Percentiles rank a stretch among this genome's conserved stretches.
Evolutionary conservation across 2,888 invertebrate genomes (phyloP).

Genomic region (Plebejus melissa): DNA sequence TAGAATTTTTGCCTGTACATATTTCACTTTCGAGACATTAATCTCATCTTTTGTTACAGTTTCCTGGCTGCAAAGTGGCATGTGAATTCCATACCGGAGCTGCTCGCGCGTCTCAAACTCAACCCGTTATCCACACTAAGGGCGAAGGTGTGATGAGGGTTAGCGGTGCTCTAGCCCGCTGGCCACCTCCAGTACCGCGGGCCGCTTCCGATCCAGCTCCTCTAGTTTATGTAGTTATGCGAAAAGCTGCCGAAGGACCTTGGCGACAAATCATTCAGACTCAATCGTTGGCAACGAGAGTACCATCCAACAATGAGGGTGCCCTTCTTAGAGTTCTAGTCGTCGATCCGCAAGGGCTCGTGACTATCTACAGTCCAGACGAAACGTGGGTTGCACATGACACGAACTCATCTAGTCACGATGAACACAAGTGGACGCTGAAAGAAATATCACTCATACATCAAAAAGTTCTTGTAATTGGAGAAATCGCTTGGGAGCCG

Average conservation of each 20-base stretch:
- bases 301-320: conserved; percentile 82
- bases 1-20: conserved; percentile 21
- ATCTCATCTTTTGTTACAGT: conserved; percentile 66
- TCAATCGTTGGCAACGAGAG: conserved; percentile 80
- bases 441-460: conserved; percentile 85
- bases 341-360: conserved; percentile 84
- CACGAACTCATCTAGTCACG: conserved; percentile 70
- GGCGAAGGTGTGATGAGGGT: conserved; percentile 83
- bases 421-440: conserved; percentile 80
- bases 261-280: conserved; percentile 85
- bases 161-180: conserved; percentile 80
- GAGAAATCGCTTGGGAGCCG: conserved; percentile 86
- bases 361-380: conserved; percentile 84
- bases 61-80: conserved; percentile 85
- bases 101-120: conserved; percentile 80
- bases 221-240: conserved; percentile 84
- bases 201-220: conserved; percentile 78
- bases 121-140: conserved; percentile 84
- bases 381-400: conserved; percentile 79
- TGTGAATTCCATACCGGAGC: conserved; percentile 84
- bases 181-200: conserved; percentile 81
- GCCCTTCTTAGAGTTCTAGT: conserved; percentile 83
- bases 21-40: neutral
- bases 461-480: conserved; percentile 84
- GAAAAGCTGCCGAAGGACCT: conserved; percentile 80